Evolutionary conservation across 2,113 vertebrate genomes (phyloP), one percentile per base, ranked within the genome.

Genomic region (Paradoxurus hermaphroditus): DNA sequence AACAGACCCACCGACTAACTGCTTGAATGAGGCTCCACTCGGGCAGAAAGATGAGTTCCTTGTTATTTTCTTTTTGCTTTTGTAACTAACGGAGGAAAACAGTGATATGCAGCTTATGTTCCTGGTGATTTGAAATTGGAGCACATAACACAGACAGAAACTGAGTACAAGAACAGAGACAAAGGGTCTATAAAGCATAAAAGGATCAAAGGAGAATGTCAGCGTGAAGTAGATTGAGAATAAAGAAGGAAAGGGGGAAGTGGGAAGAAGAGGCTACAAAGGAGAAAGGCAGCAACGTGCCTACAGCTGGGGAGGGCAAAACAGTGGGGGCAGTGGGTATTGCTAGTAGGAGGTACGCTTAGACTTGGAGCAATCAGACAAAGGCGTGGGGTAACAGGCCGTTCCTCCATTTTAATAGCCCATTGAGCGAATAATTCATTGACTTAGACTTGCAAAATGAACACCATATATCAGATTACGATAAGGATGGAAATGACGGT

Each of bases 81-180:
- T 94, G 96, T 77, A 90, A 92, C 86, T 95, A 51, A 29, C 89
- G 78, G 51, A 91, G 36, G 27, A 18, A 51, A 85, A n/a, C 46
- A 36, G 62, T 90, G 91, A 97, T 75, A 73, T 29, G 73, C 14
- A 87, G 86, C 29, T 89, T 83, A 86, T 62, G 68, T 59, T 92
- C 49, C 82, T 49, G 63, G 90, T 63, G 88, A 97, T 94, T 86
- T 91, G 79, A 97, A 91, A 93, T 63, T 81, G 91, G 90, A 90
- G 79, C 91, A 93, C 73, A 86, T 46, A 63, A 49, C 73, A 34
- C 79, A 92, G 90, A 78, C 36, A 68, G 89, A 78, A 96, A 78
- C 53, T 41, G 73, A 98, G 96, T 96, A 93, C 78, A 87, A 98
- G 96, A 98, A 97, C 95, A 98, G 92, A 91, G 94, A 97, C 78